A percentile compares a stretch with the other conserved stretches of the same genome.
Conservation (phyloP, 2,797 vertebrate species). For the Rhinella marina region DNA sequence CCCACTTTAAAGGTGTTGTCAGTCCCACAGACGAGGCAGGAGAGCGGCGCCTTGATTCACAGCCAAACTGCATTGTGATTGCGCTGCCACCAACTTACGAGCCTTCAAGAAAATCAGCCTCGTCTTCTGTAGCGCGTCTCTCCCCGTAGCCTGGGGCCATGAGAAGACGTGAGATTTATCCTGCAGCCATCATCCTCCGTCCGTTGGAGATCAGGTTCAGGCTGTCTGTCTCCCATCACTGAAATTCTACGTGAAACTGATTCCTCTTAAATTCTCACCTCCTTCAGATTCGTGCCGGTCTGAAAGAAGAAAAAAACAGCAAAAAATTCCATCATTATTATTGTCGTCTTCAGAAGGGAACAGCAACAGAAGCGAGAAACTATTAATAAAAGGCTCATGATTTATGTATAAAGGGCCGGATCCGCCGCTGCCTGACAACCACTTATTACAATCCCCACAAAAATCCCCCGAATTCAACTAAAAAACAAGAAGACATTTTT, state of each 20-base stretch:
- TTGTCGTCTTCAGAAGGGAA: slow-evolving; percentile 21
- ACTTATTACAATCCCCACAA: background rate
- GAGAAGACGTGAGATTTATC: slow-evolving; percentile 49
- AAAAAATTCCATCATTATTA: slow-evolving; percentile 16
- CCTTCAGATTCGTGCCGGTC: background rate
- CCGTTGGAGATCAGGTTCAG: slow-evolving; percentile 48
- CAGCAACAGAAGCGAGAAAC: slow-evolving; percentile 25
- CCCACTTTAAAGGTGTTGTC: slow-evolving; percentile 42
- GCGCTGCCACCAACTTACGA: slow-evolving; percentile 33
- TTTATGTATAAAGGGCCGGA: slow-evolving; percentile 33
- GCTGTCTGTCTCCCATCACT: slow-evolving; percentile 57
- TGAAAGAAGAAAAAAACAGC: background rate
- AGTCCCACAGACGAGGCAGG: slow-evolving; percentile 2
- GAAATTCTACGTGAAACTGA: slow-evolving; percentile 30
- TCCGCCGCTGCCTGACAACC: background rate
- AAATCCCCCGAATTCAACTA: slow-evolving; percentile 10
- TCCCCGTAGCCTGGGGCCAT: slow-evolving; percentile 50
- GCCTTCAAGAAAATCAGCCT: slow-evolving; percentile 43
- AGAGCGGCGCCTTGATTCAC: slow-evolving; percentile 36
- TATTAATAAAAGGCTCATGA: slow-evolving; percentile 35
- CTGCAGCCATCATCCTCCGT: slow-evolving; percentile 47
- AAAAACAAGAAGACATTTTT: too few species aligned
- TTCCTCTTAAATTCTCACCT: slow-evolving; percentile 40
- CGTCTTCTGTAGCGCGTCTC: slow-evolving; percentile 37
- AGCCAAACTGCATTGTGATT: slow-evolving; percentile 49